Base-by-base conservation (phyloP, 2,797 vertebrate genomes). In the Tadarida brasiliensis region DNA sequence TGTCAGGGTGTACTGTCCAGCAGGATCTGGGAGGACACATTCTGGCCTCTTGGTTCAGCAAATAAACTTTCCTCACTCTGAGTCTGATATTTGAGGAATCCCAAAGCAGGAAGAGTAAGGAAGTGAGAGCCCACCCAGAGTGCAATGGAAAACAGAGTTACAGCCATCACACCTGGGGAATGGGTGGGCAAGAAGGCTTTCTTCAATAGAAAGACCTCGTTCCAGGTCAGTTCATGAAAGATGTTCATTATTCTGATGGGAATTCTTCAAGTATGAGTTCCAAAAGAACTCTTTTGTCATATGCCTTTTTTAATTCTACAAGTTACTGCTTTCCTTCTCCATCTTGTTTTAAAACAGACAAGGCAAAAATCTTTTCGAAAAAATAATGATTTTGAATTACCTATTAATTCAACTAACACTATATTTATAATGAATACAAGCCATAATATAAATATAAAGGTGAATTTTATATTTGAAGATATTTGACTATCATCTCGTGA, bases 311-410 rank as follows among this genome's bases (percentile, higher is more conserved):
- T 26, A 59, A 54, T 83, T 51, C 82, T 71, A 44, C 4, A 85
- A 84, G 44, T 80, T 57, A 97, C 26, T 73, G 39, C 51, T 84
- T 89, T 93, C 61, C 19, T 91, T 61, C 54, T 74, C n/a, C 49
- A 71, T 57, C 35, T 91, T 89, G 56, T 80, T 56, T 59, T 84
- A 73, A 89, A 95, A 90, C 8, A 90, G 35, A 1, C 39, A 94
- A 22, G 19, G 59, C 54, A 92, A 94, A 92, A 83, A 56, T 71
- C 16, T 59, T 94, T 63, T 30, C 28, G 16, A 33, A 94, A 96
- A 92, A 94, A 3, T 73, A 92, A 96, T 5, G 2, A 76, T 10
- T 59, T 70, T 95, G 59, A 94, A 80, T 94, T 90, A 65, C 16
- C 39, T 68, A 91, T 39, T n/a, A 92, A 74, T 44, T 9, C 19